These are phyloP conservation scores for Lepas anatifera DNA, from an alignment of 2,888 invertebrate species.

Conservation along the genomic window DNA sequence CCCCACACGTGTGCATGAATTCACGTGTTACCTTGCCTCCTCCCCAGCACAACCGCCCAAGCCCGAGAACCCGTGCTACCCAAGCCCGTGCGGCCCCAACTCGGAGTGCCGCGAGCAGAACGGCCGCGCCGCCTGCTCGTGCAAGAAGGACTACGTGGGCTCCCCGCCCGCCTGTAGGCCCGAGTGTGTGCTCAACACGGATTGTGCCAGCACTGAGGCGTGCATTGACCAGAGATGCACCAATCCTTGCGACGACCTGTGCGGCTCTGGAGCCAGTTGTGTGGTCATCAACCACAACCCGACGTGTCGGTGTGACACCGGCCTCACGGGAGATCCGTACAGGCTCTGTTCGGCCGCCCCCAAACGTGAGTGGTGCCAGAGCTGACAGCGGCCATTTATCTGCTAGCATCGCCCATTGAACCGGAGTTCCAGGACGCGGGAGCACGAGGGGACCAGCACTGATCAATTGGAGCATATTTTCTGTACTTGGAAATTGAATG, in stretches of 20 bases:
- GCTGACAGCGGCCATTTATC: too few relatives aligned
- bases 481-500: too few relatives aligned
- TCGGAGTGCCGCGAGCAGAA: conserved; percentile 46
- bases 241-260: conserved; percentile 46
- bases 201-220: conserved; percentile 51
- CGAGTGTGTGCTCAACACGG: conserved; percentile 60
- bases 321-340: conserved; percentile 60
- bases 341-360: not conserved
- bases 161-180: conserved; percentile 55
- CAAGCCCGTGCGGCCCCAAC: conserved; percentile 62
- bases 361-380: not conserved
- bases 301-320: conserved; percentile 57
- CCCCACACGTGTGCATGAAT: not conserved
- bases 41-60: not conserved
- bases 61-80: conserved; percentile 41
- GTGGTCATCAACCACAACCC: conserved; percentile 53
- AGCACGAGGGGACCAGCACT: too few relatives aligned
- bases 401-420: too few relatives aligned
- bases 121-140: conserved; percentile 49
- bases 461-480: too few relatives aligned
- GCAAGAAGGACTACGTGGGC: conserved; percentile 55
- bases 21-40: not conserved
- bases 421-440: too few relatives aligned
- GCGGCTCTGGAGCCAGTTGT: conserved; percentile 52
- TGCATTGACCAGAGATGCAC: conserved; percentile 52